A percentile compares a stretch with the other conserved stretches of the same genome.
These are phyloP conservation scores for Vombatus ursinus DNA, from an alignment of 2,113 vertebrate genomes.

Conservation along the genomic window DNA sequence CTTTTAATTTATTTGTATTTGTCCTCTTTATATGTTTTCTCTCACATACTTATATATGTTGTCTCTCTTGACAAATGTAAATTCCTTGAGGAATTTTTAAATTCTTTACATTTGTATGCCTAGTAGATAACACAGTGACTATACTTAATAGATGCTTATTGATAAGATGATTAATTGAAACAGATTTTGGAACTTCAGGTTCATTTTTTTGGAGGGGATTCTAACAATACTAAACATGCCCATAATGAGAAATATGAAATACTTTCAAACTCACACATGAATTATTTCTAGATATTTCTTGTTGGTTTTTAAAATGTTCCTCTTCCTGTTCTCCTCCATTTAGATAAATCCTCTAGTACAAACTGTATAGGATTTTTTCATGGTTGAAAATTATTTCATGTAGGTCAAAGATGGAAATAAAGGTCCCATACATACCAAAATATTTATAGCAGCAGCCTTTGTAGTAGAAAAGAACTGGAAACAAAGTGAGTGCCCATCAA, in stretches of 20 bases:
- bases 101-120: not conserved
- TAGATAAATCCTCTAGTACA: not conserved
- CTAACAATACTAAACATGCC: not conserved
- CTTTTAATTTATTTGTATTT: not conserved
- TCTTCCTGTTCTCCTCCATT: not conserved
- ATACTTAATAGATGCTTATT: not conserved
- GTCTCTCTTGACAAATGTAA: not conserved
- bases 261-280: not conserved
- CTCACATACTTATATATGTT: not conserved
- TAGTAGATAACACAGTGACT: not conserved
- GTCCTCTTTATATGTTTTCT: not conserved
- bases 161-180: not conserved
- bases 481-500: slow-evolving; percentile 1
- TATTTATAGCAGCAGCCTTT: not conserved
- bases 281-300: not conserved
- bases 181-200: not conserved
- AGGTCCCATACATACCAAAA: not conserved
- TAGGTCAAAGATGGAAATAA: slow-evolving; percentile 2
- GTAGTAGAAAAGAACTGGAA: not conserved
- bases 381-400: not conserved
- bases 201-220: not conserved
- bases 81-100: not conserved
- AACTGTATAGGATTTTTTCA: not conserved
- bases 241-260: not conserved
- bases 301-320: not conserved